Conservation (phyloP, 2,113 vertebrate genomes). For the Bostrychus sinensis region DNA sequence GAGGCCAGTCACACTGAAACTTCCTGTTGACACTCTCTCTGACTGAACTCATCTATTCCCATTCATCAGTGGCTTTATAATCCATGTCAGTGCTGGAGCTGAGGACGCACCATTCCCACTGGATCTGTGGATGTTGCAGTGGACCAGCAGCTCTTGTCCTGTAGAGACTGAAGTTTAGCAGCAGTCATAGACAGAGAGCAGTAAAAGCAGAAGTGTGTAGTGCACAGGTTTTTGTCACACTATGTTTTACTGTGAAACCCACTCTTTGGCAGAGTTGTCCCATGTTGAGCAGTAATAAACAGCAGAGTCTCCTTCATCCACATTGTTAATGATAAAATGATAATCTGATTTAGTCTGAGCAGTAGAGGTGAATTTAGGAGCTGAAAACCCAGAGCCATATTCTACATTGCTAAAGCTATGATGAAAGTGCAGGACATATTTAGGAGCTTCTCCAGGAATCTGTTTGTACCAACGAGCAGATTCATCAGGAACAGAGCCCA, state of each 20-base stretch:
- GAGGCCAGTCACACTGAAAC: background rate
- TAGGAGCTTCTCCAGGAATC: conserved; percentile 39
- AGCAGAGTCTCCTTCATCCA: conserved; percentile 46
- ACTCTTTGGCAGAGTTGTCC: rapidly evolving
- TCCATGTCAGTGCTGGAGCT: background rate
- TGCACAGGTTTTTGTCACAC: conserved; percentile 62
- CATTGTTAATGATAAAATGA: background rate
- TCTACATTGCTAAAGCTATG: background rate
- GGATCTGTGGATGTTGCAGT: too few species aligned
- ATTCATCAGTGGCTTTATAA: background rate
- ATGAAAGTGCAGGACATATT: background rate
- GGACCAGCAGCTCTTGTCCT: background rate
- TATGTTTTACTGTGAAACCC: conserved; percentile 53
- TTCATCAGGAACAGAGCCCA: background rate
- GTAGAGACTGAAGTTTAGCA: background rate
- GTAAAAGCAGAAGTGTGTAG: conserved; percentile 16
- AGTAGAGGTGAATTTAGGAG: background rate
- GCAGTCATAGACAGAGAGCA: background rate
- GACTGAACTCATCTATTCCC: background rate
- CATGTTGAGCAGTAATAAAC: conserved; percentile 47
- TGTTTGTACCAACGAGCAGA: conserved; percentile 45
- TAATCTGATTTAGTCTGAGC: background rate
- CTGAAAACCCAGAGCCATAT: conserved; percentile 3
- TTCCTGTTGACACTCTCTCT: background rate
- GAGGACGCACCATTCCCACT: too few species aligned